Percentiles rank a stretch among this genome's conserved stretches.
phyloP scores from a whole-genome alignment of 2,888 invertebrate genomes.

The Phoronis australis region DNA sequence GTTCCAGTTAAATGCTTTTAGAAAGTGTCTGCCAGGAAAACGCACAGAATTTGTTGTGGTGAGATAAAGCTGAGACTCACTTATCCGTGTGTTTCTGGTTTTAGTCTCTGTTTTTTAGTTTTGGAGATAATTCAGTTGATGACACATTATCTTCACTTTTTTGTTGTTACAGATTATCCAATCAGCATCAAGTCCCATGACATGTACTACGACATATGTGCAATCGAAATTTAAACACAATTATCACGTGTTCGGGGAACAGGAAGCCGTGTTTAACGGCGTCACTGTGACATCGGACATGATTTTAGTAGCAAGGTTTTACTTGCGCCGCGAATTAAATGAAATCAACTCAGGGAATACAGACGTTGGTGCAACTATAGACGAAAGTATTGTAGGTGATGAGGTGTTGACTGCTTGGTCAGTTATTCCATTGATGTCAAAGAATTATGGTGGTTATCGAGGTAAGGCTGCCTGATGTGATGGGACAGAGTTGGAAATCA shows the following conservation, averaged over 20 bases:
- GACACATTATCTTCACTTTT: too few relatives aligned
- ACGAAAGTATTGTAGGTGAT: slow-evolving; percentile 38
- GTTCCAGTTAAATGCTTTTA: not conserved
- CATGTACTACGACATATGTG: slow-evolving; percentile 44
- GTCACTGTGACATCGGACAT: slow-evolving; percentile 40
- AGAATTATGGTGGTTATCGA: slow-evolving; percentile 26
- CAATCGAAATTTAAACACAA: slow-evolving; percentile 39
- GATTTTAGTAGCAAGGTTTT: slow-evolving; percentile 41
- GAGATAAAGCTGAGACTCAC: too few relatives aligned
- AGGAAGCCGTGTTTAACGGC: slow-evolving; percentile 43
- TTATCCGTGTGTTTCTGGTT: too few relatives aligned
- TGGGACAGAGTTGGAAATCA: too few relatives aligned
- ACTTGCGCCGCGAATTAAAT: slow-evolving; percentile 29
- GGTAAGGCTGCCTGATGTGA: too few relatives aligned
- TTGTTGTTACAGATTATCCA: slow-evolving; percentile 33
- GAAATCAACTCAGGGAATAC: slow-evolving; percentile 18
- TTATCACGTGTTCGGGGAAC: slow-evolving; percentile 50
- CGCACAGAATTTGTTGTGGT: too few relatives aligned
- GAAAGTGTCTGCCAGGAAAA: too few relatives aligned
- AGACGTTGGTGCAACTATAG: slow-evolving; percentile 24
- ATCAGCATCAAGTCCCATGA: slow-evolving; percentile 41
- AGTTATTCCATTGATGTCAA: slow-evolving; percentile 34
- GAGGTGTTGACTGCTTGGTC: slow-evolving; percentile 45
- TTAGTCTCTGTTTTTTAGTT: too few relatives aligned
- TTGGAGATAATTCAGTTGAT: too few relatives aligned